Evolutionary conservation across 2,888 invertebrate genomes (phyloP).

Genomic region (Coleophora deauratella): DNA sequence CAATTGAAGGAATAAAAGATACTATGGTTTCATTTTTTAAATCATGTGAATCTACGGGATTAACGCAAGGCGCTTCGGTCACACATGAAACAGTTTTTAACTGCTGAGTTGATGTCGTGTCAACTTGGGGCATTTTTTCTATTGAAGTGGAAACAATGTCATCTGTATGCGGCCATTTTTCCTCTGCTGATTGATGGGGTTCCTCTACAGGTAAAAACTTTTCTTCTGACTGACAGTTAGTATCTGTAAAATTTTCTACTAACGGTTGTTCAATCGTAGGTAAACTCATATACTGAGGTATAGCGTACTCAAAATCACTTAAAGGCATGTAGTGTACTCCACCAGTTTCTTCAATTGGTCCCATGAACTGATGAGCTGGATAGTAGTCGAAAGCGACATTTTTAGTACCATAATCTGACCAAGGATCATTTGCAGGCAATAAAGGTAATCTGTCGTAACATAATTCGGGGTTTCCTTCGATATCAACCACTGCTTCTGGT

Average conservation of each 20-base stretch:
- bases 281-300: slow-evolving; percentile 61
- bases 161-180: too few relatives aligned
- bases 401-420: slow-evolving; percentile 51
- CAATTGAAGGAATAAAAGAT: slow-evolving; percentile 16
- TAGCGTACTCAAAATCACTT: slow-evolving; percentile 58
- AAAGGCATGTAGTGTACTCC: slow-evolving; percentile 57
- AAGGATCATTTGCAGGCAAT: slow-evolving; percentile 60
- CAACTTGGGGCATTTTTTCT: too few relatives aligned
- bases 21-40: neutral
- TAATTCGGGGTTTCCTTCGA: slow-evolving; percentile 41
- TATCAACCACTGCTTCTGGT: slow-evolving; percentile 43
- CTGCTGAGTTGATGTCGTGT: slow-evolving; percentile 13
- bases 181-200: neutral
- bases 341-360: slow-evolving; percentile 38
- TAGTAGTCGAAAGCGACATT: slow-evolving; percentile 54
- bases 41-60: too few relatives aligned
- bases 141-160: too few relatives aligned
- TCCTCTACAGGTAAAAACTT: slow-evolving; percentile 19
- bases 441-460: slow-evolving; percentile 57
- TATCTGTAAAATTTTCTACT: slow-evolving; percentile 29
- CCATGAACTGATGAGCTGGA: slow-evolving; percentile 43
- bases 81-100: slow-evolving; percentile 20
- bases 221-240: slow-evolving; percentile 21
- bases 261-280: slow-evolving; percentile 45
- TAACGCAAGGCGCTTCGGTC: neutral